Evolutionary conservation across 2,113 vertebrate species (phyloP).

Genomic region (Lagopus leucura): DNA sequence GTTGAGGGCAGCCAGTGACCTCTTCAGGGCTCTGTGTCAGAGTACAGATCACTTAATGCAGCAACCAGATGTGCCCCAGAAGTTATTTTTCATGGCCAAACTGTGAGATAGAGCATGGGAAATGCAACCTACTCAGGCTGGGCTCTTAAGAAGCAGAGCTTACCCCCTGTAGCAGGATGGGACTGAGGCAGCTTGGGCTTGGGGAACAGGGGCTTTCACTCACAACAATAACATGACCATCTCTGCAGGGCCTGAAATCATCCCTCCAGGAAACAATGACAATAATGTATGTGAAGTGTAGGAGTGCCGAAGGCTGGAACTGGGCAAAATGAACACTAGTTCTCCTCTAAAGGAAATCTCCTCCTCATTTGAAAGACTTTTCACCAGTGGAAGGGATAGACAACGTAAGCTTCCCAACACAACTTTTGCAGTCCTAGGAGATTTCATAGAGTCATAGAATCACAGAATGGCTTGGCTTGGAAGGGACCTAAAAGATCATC

Average conservation of each 20-base stretch:
- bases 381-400: background rate
- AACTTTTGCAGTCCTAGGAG: background rate
- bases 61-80: background rate
- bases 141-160: background rate
- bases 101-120: accelerated
- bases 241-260: background rate
- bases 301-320: background rate
- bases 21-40: background rate
- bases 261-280: background rate
- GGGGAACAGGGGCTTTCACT: background rate
- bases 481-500: no score
- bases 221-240: accelerated
- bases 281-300: background rate
- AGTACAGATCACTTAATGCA: background rate
- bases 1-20: background rate
- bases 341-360: background rate
- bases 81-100: accelerated
- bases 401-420: background rate
- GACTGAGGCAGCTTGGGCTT: accelerated
- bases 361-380: background rate
- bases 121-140: accelerated
- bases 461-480: no score
- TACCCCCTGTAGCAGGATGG: background rate
- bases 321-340: background rate
- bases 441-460: background rate